phyloP scores from a whole-genome alignment of 2,113 vertebrate genomes.

The Sylvicapra grimmia region DNA sequence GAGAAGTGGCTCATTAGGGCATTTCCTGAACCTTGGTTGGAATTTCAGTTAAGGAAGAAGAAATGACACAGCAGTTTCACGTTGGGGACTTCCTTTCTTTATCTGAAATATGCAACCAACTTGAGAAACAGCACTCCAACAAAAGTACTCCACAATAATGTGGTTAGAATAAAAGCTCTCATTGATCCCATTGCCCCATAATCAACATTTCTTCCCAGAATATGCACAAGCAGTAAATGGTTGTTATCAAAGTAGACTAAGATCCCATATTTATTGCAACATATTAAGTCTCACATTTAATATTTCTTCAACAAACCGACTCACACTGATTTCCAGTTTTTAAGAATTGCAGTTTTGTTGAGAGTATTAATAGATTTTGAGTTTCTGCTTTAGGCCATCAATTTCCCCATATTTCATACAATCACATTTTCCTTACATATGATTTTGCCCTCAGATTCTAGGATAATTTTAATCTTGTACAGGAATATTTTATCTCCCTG shows the following conservation, averaged over 20 bases:
- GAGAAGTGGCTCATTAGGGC: slow-evolving; percentile 69
- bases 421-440: background rate
- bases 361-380: background rate
- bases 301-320: background rate
- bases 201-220: slow-evolving; percentile 33
- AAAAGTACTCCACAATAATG: background rate
- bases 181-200: background rate
- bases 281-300: background rate
- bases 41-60: slow-evolving; percentile 85
- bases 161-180: background rate
- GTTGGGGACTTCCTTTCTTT: slow-evolving; percentile 66
- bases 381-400: background rate
- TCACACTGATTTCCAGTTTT: background rate
- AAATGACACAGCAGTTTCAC: slow-evolving; percentile 86
- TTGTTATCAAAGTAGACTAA: slow-evolving; percentile 36
- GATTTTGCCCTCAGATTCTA: background rate
- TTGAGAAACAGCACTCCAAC: slow-evolving; percentile 45
- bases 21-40: slow-evolving; percentile 81
- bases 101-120: slow-evolving; percentile 56
- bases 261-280: slow-evolving; percentile 22
- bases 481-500: background rate
- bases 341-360: background rate
- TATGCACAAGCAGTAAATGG: background rate
- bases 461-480: background rate
- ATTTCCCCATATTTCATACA: background rate